A percentile compares a stretch with the other conserved stretches of the same genome.
phyloP scores from a whole-genome alignment of 2,797 vertebrate genomes.

The Manis crassicaudata region DNA sequence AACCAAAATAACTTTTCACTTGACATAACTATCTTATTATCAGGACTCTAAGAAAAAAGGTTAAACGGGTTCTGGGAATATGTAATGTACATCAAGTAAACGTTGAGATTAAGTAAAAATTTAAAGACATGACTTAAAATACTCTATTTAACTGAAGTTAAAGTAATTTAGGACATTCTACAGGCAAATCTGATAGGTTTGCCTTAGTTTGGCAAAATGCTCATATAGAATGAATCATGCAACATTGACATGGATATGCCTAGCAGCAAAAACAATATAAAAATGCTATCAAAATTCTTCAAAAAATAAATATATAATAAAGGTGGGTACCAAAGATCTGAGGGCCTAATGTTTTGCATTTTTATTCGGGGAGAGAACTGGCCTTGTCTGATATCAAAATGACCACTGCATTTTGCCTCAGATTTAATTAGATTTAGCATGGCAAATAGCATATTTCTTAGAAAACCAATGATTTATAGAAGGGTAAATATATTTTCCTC shows the following conservation, averaged over 20 bases:
- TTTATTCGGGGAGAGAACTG: neutral
- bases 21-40: constrained; percentile 8
- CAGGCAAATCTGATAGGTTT: neutral
- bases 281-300: constrained; percentile 12
- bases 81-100: constrained; percentile 18
- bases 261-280: neutral
- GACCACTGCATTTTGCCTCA: constrained; percentile 44
- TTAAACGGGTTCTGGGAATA: neutral
- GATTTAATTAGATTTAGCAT: constrained; percentile 54
- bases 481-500: constrained; percentile 75
- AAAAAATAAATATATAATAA: constrained; percentile 29
- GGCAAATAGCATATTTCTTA: constrained; percentile 73
- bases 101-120: neutral
- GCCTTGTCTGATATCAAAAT: constrained; percentile 30
- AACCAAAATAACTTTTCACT: constrained; percentile 39
- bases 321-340: neutral
- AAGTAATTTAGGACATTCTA: constrained; percentile 5
- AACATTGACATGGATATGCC: neutral
- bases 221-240: neutral
- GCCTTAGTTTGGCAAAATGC: neutral
- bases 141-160: neutral
- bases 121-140: neutral
- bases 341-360: neutral
- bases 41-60: neutral
- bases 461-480: constrained; percentile 79